These are phyloP conservation scores for Sebastes iracundus DNA, from an alignment of 2,797 vertebrate species.

Conservation along the genomic window DNA sequence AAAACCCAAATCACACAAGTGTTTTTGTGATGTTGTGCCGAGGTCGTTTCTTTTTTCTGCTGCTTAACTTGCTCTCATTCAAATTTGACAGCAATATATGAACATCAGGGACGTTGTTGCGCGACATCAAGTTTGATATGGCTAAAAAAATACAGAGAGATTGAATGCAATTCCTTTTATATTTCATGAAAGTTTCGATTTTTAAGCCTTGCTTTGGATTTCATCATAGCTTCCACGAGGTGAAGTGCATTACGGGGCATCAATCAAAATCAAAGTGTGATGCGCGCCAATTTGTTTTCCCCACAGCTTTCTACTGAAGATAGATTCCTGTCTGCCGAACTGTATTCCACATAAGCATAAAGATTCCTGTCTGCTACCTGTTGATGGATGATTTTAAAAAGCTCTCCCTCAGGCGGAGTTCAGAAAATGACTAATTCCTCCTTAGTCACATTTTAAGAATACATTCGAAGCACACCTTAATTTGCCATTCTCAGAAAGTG, in stretches of 20 bases:
- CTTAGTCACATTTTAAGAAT: slow-evolving; percentile 45
- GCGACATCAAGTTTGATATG: not conserved
- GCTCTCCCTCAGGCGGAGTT: slow-evolving; percentile 28
- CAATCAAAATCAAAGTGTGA: slow-evolving; percentile 37
- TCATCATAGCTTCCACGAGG: slow-evolving; percentile 23
- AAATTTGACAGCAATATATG: slow-evolving; percentile 7
- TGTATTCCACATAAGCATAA: slow-evolving; percentile 10
- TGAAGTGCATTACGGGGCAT: slow-evolving; percentile 26
- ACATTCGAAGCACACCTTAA: slow-evolving; percentile 50
- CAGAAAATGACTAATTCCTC: slow-evolving; percentile 51
- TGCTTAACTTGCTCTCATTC: slow-evolving; percentile 3
- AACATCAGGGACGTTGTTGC: not conserved
- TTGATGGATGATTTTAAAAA: slow-evolving; percentile 53
- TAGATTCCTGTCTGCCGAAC: slow-evolving; percentile 10
- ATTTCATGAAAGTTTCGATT: slow-evolving; percentile 6
- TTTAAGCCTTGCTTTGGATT: slow-evolving; percentile 40
- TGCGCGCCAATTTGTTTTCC: slow-evolving; percentile 28
- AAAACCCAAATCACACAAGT: slow-evolving; percentile 12
- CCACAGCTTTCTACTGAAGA: slow-evolving; percentile 11
- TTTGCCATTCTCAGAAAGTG: slow-evolving; percentile 57
- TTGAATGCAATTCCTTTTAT: slow-evolving; percentile 9
- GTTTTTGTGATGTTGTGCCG: slow-evolving; percentile 20
- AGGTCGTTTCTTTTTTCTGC: slow-evolving; percentile 4
- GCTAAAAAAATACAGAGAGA: not conserved
- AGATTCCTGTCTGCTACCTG: slow-evolving; percentile 26